Percentiles rank a stretch among this genome's conserved stretches.
phyloP scores from a whole-genome alignment of 2,888 invertebrate genomes.

The Ernsta delagoae region DNA sequence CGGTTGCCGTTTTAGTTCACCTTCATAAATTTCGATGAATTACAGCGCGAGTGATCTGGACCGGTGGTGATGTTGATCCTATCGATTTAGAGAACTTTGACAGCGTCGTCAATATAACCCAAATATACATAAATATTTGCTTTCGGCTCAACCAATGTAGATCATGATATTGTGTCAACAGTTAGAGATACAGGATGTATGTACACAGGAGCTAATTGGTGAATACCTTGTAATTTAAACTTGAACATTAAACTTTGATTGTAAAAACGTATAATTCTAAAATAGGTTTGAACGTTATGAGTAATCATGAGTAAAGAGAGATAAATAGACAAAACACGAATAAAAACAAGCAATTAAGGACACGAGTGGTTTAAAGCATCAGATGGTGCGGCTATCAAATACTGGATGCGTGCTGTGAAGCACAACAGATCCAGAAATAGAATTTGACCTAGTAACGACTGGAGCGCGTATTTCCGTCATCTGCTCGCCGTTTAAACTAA shows the following conservation, averaged over 20 bases:
- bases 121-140: constrained; percentile 63
- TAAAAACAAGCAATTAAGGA: constrained; percentile 54
- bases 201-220: too few relatives aligned
- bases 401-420: constrained; percentile 67
- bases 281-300: too few relatives aligned
- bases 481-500: constrained; percentile 61
- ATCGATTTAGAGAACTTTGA: constrained; percentile 76
- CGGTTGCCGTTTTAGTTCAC: constrained; percentile 67
- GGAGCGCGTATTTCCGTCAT: constrained; percentile 83
- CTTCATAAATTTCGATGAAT: constrained; percentile 78
- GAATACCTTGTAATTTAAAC: too few relatives aligned
- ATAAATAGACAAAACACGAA: constrained; percentile 35
- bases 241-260: not conserved
- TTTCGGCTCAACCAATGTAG: constrained; percentile 10
- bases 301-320: not conserved
- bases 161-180: not conserved
- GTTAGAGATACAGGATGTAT: too few relatives aligned
- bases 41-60: constrained; percentile 78
- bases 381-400: constrained; percentile 65
- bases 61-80: constrained; percentile 66
- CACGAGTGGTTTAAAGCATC: constrained; percentile 51
- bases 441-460: constrained; percentile 82
- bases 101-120: constrained; percentile 69
- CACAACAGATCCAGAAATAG: constrained; percentile 79
- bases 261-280: not conserved